Evolutionary conservation across 1,140 invertebrate species (phyloP).

Genomic region (Eupeodes corollae): DNA sequence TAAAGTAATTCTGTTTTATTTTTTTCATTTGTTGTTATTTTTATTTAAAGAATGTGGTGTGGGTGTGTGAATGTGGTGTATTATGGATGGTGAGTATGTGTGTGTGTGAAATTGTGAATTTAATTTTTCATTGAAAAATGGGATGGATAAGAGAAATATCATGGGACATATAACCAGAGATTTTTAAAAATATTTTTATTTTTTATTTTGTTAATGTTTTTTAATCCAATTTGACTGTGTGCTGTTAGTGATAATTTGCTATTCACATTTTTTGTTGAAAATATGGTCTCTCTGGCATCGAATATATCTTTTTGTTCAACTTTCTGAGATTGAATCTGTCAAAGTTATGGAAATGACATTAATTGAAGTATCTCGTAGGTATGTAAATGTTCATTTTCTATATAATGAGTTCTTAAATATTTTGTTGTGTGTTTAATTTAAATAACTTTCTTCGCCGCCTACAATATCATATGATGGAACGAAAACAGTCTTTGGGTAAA

Average conservation of each 20-base stretch:
- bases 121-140: not conserved
- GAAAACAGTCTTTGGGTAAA: slow-evolving; percentile 39
- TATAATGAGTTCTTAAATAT: slow-evolving; percentile 9
- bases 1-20: slow-evolving; percentile 21
- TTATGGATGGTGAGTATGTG: not conserved
- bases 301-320: slow-evolving; percentile 13
- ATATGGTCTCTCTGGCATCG: slow-evolving; percentile 4
- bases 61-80: too few relatives aligned
- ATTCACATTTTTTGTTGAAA: not conserved
- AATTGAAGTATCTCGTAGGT: not conserved
- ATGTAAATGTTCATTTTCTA: slow-evolving; percentile 9
- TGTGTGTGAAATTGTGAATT: not conserved
- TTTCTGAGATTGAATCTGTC: slow-evolving; percentile 3
- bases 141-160: too few relatives aligned
- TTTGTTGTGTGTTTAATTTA: slow-evolving; percentile 17
- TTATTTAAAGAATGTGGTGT: not conserved
- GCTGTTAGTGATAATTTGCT: too few relatives aligned
- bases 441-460: not conserved
- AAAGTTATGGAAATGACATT: not conserved
- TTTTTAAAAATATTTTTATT: not conserved
- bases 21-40: not conserved
- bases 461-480: slow-evolving; percentile 30
- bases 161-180: not conserved
- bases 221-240: too few relatives aligned
- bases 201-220: not conserved